Evolutionary conservation across 2,888 invertebrate genomes (phyloP).

Genomic region (Drosophila neonasuta): DNA sequence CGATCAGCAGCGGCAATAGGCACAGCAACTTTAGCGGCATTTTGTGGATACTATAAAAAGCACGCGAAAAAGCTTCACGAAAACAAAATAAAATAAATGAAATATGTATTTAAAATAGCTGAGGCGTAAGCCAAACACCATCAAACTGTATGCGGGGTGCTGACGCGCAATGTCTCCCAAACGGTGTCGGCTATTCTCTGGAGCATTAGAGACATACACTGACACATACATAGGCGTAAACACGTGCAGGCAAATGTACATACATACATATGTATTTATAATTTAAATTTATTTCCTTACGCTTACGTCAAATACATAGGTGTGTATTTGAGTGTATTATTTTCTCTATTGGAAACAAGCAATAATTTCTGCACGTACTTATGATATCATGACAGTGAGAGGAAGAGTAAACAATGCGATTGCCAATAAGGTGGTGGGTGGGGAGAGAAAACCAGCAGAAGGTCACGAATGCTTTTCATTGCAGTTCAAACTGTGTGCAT

Average conservation of each 20-base stretch:
- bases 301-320: slow-evolving; percentile 55
- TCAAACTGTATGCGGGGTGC: slow-evolving; percentile 27
- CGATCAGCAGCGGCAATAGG: neutral
- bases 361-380: slow-evolving; percentile 34
- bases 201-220: slow-evolving; percentile 1
- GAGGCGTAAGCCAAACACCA: neutral
- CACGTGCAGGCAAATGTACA: neutral
- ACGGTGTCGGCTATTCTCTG: slow-evolving; percentile 21
- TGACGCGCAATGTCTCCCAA: slow-evolving; percentile 8
- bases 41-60: slow-evolving; percentile 19
- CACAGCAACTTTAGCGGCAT: slow-evolving; percentile 15
- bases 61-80: slow-evolving; percentile 2
- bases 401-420: slow-evolving; percentile 44
- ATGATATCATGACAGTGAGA: slow-evolving; percentile 50
- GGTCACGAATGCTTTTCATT: slow-evolving; percentile 31
- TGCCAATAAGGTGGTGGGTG: slow-evolving; percentile 11
- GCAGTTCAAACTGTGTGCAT: slow-evolving; percentile 39
- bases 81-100: neutral
- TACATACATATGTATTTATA: slow-evolving; percentile 7
- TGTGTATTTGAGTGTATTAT: slow-evolving; percentile 6
- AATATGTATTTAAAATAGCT: slow-evolving; percentile 8
- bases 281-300: slow-evolving; percentile 28
- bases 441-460: slow-evolving; percentile 45
- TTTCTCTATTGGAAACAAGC: slow-evolving; percentile 40
- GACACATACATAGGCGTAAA: neutral